Evolutionary conservation across 2,888 invertebrate genomes (phyloP), one percentile per base, ranked within the genome.

Genomic region (Zele albiditarsus): DNA sequence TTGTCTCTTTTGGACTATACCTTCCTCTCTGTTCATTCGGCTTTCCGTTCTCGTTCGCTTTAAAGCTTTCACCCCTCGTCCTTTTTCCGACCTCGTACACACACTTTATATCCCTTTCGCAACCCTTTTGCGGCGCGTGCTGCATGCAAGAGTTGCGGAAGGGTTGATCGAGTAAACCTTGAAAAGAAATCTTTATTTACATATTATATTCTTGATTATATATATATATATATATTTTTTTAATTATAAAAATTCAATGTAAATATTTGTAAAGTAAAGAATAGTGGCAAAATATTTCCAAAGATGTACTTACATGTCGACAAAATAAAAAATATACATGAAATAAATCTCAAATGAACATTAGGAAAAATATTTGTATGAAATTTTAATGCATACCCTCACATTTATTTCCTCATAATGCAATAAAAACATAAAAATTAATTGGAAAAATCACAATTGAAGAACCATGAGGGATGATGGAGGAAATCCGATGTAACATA

Each of bases 401-500:
- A 31, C 31, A n/a, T n/a, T n/a, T 31, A 31, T 31, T 31, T 31
- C 5, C 31, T 31, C 31, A 1, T 31, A 31, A 8, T 8, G 2
- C 31, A 8, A 31, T 31, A 8, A 31, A 6, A 8, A 8, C 2
- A 31, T 31, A 31, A 8, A 8, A 31, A 31, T 3, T 1, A 63
- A 31, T 53, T 0, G 20, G 38, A 38, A 38, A 38, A 38, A 38
- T 38, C 2, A 12, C 38, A 38, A 38, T 38, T 38, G 38, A 38
- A 38, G 12, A 38, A 31, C 8, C 33, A 27, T 49, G 60, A 67
- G 12, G 46, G 42, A 49, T 46, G 60, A 74, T 23, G 63, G 60
- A 38, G 67, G 46, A 67, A 67, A 67, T 78, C 76, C 73, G 71
- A 60, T 65, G 82, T 85, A 85, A 84, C 85, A 84, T 85, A 85